A percentile compares a stretch with the other conserved stretches of the same genome.
phyloP scores from a whole-genome alignment of 2,113 vertebrate genomes.

The Dipodomys ordii region DNA sequence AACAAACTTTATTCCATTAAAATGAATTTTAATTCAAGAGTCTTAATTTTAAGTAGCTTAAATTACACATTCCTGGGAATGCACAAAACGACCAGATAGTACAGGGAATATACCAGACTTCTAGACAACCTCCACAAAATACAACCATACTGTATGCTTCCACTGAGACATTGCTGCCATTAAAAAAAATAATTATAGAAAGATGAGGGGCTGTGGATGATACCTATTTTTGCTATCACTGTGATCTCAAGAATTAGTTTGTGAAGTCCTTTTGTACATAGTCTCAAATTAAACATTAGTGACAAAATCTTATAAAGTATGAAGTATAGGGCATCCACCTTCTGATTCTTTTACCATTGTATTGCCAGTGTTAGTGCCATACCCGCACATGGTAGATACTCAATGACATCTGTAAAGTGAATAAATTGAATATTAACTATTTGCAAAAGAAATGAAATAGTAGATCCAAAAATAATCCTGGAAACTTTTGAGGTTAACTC shows the following conservation, averaged over 20 bases:
- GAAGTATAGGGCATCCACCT: background rate
- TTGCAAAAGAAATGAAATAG: slow-evolving; percentile 64
- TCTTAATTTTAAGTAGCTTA: slow-evolving; percentile 23
- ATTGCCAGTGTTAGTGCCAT: background rate
- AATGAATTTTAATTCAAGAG: slow-evolving; percentile 15
- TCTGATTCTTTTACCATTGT: background rate
- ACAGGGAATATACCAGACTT: background rate
- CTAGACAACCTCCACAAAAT: background rate
- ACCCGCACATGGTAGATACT: background rate
- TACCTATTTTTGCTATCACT: background rate
- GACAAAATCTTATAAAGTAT: background rate
- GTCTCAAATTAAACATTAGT: background rate
- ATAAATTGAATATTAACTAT: slow-evolving; percentile 61
- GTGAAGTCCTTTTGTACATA: background rate
- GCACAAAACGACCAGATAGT: background rate
- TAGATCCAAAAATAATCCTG: slow-evolving; percentile 54
- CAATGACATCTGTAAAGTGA: slow-evolving; percentile 32
- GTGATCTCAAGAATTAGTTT: background rate
- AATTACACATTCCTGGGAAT: background rate
- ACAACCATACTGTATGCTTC: background rate
- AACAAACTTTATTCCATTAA: background rate
- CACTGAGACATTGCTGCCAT: background rate
- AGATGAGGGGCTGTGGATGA: rapidly evolving
- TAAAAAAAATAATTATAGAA: background rate
- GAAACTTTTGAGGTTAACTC: slow-evolving; percentile 70